Conservation (phyloP, 2,888 invertebrate species). For the Cryptocheilus praepositus region DNA sequence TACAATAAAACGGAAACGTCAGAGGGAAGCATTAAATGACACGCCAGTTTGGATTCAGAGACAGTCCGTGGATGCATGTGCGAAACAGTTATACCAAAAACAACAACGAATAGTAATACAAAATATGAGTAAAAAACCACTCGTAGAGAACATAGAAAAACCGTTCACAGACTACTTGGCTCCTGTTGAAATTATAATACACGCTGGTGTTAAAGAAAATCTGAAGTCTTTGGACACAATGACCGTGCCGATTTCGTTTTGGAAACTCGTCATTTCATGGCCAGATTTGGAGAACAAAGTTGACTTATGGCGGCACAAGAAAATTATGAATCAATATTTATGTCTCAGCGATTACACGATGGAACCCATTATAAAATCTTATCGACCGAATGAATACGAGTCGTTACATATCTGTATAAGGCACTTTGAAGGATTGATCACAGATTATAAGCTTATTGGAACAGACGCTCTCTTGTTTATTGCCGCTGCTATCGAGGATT, state of each 20-base stretch:
- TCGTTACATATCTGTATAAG: constrained; percentile 66
- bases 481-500: constrained; percentile 58
- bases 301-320: constrained; percentile 74
- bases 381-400: constrained; percentile 63
- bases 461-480: constrained; percentile 68
- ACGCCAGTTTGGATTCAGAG: constrained; percentile 78
- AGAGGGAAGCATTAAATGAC: constrained; percentile 76
- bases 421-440: constrained; percentile 61
- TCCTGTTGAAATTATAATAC: constrained; percentile 75
- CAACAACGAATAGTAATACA: constrained; percentile 74
- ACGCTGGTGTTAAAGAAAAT: constrained; percentile 77
- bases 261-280: constrained; percentile 81
- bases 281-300: constrained; percentile 76
- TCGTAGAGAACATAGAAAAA: constrained; percentile 9
- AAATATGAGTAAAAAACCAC: constrained; percentile 37
- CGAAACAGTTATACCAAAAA: constrained; percentile 73
- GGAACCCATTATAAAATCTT: constrained; percentile 63
- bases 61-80: constrained; percentile 72
- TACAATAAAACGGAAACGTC: constrained; percentile 72
- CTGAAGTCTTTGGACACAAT: constrained; percentile 72
- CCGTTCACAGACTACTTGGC: constrained; percentile 47
- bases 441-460: constrained; percentile 58
- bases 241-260: constrained; percentile 75
- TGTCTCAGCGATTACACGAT: constrained; percentile 68
- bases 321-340: constrained; percentile 76